Conservation (phyloP, 2,797 vertebrate genomes). For the Limosa lapponica region DNA sequence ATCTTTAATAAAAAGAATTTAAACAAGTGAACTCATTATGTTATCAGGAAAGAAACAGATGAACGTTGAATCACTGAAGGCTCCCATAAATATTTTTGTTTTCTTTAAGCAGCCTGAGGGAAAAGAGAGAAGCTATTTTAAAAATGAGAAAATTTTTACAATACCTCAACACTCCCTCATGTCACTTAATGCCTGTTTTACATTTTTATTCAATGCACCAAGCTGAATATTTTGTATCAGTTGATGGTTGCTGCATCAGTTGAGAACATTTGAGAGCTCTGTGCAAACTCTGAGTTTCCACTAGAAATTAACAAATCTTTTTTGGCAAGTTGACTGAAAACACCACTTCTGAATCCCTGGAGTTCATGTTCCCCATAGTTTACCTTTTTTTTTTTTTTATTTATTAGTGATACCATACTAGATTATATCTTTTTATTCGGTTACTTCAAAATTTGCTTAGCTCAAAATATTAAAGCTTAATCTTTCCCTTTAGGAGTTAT, state of each 20-base stretch:
- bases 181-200: neutral
- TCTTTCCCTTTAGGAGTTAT: neutral
- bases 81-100: neutral
- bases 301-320: neutral
- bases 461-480: neutral
- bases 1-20: constrained; percentile 28
- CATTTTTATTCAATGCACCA: neutral
- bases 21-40: neutral
- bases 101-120: neutral
- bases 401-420: neutral
- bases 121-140: neutral
- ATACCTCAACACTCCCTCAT: neutral
- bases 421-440: neutral
- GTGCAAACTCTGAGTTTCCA: neutral
- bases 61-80: neutral
- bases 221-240: neutral
- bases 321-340: neutral
- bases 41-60: neutral
- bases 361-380: neutral
- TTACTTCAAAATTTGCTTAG: neutral
- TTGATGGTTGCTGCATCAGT: neutral
- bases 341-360: neutral
- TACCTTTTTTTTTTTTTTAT: neutral
- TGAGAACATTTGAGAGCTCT: neutral
- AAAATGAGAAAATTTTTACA: neutral